phyloP scores from a whole-genome alignment of 1,140 invertebrate species.

The Mizuhopecten yessoensis region DNA sequence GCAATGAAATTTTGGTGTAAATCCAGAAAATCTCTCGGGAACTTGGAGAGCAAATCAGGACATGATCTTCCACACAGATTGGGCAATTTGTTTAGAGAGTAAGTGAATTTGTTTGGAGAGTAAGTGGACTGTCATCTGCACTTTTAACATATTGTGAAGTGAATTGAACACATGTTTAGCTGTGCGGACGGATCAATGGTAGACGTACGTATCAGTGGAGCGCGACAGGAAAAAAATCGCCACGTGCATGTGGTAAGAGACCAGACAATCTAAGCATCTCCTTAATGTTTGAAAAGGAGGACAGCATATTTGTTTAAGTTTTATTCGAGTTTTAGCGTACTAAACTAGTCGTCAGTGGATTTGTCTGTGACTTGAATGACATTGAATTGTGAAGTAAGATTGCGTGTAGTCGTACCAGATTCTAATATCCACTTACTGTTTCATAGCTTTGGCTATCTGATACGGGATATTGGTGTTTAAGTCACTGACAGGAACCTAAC shows the following conservation, averaged over 20 bases:
- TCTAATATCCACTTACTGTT: background rate
- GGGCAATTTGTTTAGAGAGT: conserved; percentile 8
- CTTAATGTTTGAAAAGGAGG: conserved; percentile 27
- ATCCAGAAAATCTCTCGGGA: conserved; percentile 17
- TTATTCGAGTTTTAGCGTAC: conserved; percentile 7
- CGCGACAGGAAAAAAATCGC: background rate
- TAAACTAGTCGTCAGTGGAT: background rate
- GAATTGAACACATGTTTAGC: background rate
- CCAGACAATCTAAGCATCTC: background rate
- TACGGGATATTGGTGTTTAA: background rate
- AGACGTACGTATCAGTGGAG: background rate
- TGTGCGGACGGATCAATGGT: background rate
- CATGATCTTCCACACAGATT: background rate
- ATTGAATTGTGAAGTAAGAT: background rate
- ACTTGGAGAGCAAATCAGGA: background rate
- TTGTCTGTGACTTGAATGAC: background rate
- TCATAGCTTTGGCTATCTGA: background rate
- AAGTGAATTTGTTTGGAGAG: conserved; percentile 32
- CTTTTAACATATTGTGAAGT: conserved; percentile 21
- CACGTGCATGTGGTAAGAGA: background rate
- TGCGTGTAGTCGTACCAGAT: background rate
- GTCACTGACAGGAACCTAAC: background rate
- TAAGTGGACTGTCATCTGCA: conserved; percentile 5
- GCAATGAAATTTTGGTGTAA: conserved; percentile 34
- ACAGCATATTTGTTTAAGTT: conserved; percentile 21